These are phyloP conservation scores for Aphrophora alni DNA, from an alignment of 2,888 invertebrate genomes.

Conservation along the genomic window DNA sequence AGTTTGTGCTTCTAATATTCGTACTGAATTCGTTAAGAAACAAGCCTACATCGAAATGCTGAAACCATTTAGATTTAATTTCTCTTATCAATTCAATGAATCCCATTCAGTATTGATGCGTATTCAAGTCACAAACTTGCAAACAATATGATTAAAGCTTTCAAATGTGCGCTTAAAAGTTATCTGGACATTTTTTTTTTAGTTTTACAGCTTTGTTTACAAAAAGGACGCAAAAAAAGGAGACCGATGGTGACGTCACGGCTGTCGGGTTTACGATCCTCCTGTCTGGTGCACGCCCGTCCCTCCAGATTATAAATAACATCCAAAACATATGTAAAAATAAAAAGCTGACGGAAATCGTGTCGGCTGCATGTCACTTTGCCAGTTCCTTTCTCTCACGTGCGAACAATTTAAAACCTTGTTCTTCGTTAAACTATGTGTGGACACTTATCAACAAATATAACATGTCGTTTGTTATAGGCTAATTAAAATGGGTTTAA, in stretches of 20 bases:
- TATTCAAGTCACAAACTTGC: neutral
- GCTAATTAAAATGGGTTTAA: too few relatives aligned
- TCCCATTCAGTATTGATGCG: neutral
- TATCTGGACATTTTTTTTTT: neutral
- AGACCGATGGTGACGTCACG: neutral
- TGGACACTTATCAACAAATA: too few relatives aligned
- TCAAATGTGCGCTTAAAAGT: neutral
- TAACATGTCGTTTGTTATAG: too few relatives aligned
- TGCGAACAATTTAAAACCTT: neutral
- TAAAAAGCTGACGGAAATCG: neutral
- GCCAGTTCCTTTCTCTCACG: conserved; percentile 2
- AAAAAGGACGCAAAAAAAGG: neutral
- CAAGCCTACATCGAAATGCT: too few relatives aligned
- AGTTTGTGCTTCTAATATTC: too few relatives aligned
- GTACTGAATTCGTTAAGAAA: too few relatives aligned
- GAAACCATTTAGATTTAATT: too few relatives aligned
- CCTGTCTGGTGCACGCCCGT: neutral
- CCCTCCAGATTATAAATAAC: neutral
- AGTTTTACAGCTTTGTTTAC: conserved; percentile 6
- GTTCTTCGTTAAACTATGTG: neutral
- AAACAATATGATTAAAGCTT: neutral
- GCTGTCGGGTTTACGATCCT: neutral
- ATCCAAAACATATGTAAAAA: conserved; percentile 9
- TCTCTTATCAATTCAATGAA: too few relatives aligned
- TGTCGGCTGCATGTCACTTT: neutral